Conservation (phyloP, 2,113 vertebrate genomes). For the Solea senegalensis region DNA sequence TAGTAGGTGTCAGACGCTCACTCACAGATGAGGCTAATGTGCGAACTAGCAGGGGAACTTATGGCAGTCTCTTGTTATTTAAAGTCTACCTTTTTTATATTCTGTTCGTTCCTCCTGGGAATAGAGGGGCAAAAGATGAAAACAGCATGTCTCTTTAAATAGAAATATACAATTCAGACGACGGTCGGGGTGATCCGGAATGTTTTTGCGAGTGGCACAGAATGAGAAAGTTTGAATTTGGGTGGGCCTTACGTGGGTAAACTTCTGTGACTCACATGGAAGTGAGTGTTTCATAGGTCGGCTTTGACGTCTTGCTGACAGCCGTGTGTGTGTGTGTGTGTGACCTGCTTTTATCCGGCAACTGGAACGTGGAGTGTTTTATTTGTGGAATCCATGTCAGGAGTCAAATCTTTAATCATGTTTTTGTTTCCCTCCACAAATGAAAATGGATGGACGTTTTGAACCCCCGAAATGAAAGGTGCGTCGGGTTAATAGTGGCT, state of each 20-base stretch:
- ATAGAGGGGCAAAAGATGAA: conserved; percentile 82
- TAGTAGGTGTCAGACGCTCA: conserved; percentile 96
- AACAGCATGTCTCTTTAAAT: conserved; percentile 80
- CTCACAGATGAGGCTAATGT: conserved; percentile 93
- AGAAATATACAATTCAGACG: conserved; percentile 67
- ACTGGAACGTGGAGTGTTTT: conserved; percentile 67
- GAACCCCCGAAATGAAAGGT: conserved; percentile 78
- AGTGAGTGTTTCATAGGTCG: conserved; percentile 21
- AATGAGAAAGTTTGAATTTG: conserved; percentile 58
- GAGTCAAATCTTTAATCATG: conserved; percentile 80
- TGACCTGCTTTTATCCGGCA: conserved; percentile 67
- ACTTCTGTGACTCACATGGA: conserved; percentile 56
- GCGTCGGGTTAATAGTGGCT: conserved; percentile 82
- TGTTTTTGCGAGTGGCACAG: conserved; percentile 10
- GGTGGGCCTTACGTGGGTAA: conserved; percentile 29
- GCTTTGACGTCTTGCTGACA: conserved; percentile 66
- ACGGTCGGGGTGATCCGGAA: conserved; percentile 65
- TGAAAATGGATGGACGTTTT: conserved; percentile 80
- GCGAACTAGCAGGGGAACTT: conserved; percentile 91
- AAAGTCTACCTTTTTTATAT: conserved; percentile 96
- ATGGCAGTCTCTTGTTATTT: conserved; percentile 97
- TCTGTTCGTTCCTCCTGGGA: conserved; percentile 86
- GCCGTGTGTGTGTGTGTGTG: conserved; percentile 7
- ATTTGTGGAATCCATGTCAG: conserved; percentile 79
- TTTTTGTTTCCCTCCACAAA: conserved; percentile 80